phyloP scores from a whole-genome alignment of 2,797 vertebrate species.

The Falco peregrinus region DNA sequence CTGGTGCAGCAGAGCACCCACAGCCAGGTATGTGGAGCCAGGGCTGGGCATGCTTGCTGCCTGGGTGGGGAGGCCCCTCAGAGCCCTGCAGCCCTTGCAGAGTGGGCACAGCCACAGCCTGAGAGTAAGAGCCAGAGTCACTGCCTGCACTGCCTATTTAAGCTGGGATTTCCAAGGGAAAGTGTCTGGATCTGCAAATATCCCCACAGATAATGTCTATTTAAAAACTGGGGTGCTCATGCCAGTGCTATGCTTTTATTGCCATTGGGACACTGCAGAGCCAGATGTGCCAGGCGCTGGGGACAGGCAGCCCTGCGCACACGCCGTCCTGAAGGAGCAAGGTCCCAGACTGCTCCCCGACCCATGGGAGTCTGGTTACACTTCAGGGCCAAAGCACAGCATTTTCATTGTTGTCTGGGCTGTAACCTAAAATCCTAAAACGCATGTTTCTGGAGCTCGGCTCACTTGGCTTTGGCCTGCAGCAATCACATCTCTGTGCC shows the following conservation, averaged over 20 bases:
- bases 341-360: not conserved
- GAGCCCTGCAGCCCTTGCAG: not conserved
- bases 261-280: not conserved
- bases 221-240: not conserved
- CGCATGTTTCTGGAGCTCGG: rapidly evolving
- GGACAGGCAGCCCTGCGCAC: not conserved
- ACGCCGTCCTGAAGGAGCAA: not conserved
- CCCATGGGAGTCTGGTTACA: not conserved
- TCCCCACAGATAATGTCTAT: not conserved
- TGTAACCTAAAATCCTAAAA: not conserved
- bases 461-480: not conserved
- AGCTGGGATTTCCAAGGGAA: not conserved
- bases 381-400: not conserved
- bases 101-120: not conserved
- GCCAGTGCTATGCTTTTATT: not conserved
- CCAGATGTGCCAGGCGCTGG: rapidly evolving
- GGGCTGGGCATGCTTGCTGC: not conserved
- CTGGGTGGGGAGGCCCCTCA: not conserved
- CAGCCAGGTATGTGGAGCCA: not conserved
- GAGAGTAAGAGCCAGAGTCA: not conserved
- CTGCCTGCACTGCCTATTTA: not conserved
- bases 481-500: not conserved
- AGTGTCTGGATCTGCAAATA: not conserved
- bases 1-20: not conserved
- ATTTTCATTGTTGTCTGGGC: not conserved